Percentiles rank a stretch among this genome's conserved stretches.
phyloP scores from a whole-genome alignment of 2,888 invertebrate species.

The Drosophila bunnanda region DNA sequence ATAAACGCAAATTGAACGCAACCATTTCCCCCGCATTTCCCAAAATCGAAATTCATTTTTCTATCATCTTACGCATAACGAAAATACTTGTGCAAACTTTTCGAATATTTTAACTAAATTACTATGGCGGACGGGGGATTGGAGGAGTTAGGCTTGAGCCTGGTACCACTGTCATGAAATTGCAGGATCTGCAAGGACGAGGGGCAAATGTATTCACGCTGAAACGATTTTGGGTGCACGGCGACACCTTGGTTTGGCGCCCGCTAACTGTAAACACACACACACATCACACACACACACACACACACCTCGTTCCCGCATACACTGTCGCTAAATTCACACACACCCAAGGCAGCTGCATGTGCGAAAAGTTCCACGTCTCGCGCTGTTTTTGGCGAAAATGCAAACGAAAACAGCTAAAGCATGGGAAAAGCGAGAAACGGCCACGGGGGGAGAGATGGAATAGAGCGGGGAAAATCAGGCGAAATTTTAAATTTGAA shows the following conservation, averaged over 20 bases:
- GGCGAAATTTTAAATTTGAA: slow-evolving; percentile 78
- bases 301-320: slow-evolving; percentile 13
- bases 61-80: slow-evolving; percentile 30
- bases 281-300: slow-evolving; percentile 47
- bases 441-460: neutral
- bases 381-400: slow-evolving; percentile 73
- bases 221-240: slow-evolving; percentile 79
- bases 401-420: slow-evolving; percentile 68
- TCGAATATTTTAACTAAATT: slow-evolving; percentile 52
- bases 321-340: slow-evolving; percentile 6
- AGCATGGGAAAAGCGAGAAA: slow-evolving; percentile 5
- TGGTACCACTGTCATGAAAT: slow-evolving; percentile 32
- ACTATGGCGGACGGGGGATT: slow-evolving; percentile 19
- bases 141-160: slow-evolving; percentile 17
- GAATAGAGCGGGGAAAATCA: slow-evolving; percentile 63
- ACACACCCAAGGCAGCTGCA: slow-evolving; percentile 26
- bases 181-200: slow-evolving; percentile 38
- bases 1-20: slow-evolving; percentile 16
- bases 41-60: slow-evolving; percentile 43
- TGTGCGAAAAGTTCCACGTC: slow-evolving; percentile 77
- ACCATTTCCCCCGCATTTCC: neutral
- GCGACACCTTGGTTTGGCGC: slow-evolving; percentile 79
- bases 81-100: slow-evolving; percentile 35
- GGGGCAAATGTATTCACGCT: slow-evolving; percentile 76
- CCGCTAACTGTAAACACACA: slow-evolving; percentile 79